phyloP scores from a whole-genome alignment of 2,888 invertebrate genomes.

The Baccha elongata region DNA sequence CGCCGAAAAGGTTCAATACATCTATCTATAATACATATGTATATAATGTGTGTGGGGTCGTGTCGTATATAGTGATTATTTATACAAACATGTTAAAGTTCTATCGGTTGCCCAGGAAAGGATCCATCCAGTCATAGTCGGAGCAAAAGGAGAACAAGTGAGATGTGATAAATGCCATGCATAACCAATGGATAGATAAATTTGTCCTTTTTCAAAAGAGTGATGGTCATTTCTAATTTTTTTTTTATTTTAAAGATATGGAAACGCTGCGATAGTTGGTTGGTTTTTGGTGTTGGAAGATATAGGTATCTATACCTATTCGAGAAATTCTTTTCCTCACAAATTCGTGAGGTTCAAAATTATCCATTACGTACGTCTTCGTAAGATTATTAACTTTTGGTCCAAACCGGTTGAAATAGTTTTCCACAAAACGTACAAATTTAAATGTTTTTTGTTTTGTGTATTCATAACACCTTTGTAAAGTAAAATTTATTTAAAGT shows the following conservation, averaged over 20 bases:
- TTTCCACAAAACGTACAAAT: too few relatives aligned
- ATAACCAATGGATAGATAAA: conserved; percentile 42
- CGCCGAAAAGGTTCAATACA: conserved; percentile 48
- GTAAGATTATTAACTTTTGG: too few relatives aligned
- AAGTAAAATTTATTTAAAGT: too few relatives aligned
- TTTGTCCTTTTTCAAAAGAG: conserved; percentile 40
- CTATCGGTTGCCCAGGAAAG: conserved; percentile 18
- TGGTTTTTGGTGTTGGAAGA: background rate
- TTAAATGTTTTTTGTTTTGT: too few relatives aligned
- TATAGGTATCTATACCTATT: too few relatives aligned
- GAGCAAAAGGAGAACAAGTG: conserved; percentile 35
- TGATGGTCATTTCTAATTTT: conserved; percentile 52
- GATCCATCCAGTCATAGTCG: background rate
- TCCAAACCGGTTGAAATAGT: too few relatives aligned
- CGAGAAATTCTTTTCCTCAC: too few relatives aligned
- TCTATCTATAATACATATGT: background rate
- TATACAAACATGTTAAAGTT: conserved; percentile 45
- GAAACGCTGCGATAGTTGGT: conserved; percentile 34
- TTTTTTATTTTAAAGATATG: conserved; percentile 56
- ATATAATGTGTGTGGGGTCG: background rate
- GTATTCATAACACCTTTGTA: too few relatives aligned
- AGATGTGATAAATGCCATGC: conserved; percentile 48
- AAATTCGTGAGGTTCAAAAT: too few relatives aligned
- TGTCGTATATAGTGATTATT: background rate
- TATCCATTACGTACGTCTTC: too few relatives aligned